A percentile compares a stretch with the other conserved stretches of the same genome.
Conservation (phyloP, 2,888 invertebrate genomes). For the Acleris cristana region DNA sequence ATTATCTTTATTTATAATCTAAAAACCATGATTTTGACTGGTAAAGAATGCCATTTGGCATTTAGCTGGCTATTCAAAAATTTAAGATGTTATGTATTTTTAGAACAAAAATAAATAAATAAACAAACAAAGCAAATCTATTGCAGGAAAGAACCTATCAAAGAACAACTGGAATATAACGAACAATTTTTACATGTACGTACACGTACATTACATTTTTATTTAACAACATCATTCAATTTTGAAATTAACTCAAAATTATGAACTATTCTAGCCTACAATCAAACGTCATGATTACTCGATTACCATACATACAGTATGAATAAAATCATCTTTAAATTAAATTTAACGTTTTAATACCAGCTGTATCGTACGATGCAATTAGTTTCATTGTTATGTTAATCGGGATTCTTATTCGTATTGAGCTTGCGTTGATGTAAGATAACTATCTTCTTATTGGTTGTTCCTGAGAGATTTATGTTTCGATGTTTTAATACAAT, state of each 20-base stretch:
- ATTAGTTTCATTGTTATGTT: constrained; percentile 49
- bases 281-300: constrained; percentile 32
- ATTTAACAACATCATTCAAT: no score
- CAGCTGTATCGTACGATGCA: constrained; percentile 41
- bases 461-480: constrained; percentile 44
- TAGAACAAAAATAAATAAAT: no score
- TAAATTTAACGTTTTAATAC: constrained; percentile 38
- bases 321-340: constrained; percentile 31
- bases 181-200: no score
- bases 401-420: constrained; percentile 46
- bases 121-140: no score
- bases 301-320: constrained; percentile 30
- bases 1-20: no score
- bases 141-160: no score
- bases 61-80: no score
- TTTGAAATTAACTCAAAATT: background rate
- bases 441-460: constrained; percentile 47
- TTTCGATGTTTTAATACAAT: constrained; percentile 38
- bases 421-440: constrained; percentile 43
- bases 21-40: no score
- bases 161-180: no score
- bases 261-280: constrained; percentile 9
- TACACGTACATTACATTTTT: background rate
- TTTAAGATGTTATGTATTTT: no score
- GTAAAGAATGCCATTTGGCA: no score